Evolutionary conservation across 2,113 vertebrate genomes (phyloP).

Genomic region (Naja naja): DNA sequence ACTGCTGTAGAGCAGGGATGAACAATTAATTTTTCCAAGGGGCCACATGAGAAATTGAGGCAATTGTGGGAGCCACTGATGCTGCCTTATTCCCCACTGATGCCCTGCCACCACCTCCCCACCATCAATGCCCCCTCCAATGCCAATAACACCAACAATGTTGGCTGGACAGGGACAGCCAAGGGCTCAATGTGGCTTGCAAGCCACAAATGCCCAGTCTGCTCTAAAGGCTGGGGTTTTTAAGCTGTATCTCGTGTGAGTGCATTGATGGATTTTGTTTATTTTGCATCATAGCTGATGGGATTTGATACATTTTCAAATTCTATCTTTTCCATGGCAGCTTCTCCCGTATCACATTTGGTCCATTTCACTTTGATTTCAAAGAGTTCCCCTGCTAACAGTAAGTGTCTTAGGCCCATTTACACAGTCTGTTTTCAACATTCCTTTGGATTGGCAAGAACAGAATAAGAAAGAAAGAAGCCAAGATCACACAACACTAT

Average conservation of each 20-base stretch:
- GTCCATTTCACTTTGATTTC: background rate
- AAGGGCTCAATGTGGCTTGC: too few relatives aligned
- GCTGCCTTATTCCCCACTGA: too few relatives aligned
- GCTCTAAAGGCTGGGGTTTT: background rate
- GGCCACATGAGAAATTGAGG: too few relatives aligned
- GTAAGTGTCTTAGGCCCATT: background rate
- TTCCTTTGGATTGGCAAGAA: background rate
- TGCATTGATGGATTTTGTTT: background rate
- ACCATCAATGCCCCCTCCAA: too few relatives aligned
- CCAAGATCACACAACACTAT: background rate
- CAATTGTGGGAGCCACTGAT: too few relatives aligned
- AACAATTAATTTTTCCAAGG: too few relatives aligned
- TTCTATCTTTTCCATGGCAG: background rate
- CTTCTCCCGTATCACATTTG: background rate
- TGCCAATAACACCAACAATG: too few relatives aligned
- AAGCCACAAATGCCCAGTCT: too few relatives aligned
- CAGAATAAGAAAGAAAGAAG: background rate
- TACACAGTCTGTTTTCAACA: background rate
- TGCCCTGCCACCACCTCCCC: too few relatives aligned
- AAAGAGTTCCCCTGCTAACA: background rate
- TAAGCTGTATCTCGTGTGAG: background rate
- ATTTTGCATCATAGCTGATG: background rate
- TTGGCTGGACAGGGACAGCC: too few relatives aligned
- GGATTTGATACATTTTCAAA: background rate
- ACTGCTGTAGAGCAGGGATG: background rate